These are phyloP conservation scores for Sepioteuthis lessoniana DNA, from an alignment of 2,888 invertebrate genomes.

Conservation along the genomic window DNA sequence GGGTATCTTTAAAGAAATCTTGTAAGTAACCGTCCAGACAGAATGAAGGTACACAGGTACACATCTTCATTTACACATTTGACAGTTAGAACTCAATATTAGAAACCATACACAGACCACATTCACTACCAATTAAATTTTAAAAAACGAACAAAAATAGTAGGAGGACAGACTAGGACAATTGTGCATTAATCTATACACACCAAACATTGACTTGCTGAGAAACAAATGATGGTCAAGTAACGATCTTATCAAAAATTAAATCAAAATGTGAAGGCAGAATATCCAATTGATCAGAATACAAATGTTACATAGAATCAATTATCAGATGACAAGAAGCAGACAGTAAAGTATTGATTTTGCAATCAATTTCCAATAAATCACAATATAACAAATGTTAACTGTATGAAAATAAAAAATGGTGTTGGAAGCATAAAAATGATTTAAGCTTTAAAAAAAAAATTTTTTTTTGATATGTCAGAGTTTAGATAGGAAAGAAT, in stretches of 20 bases:
- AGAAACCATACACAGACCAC: neutral
- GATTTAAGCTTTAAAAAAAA: neutral
- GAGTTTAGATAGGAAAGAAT: too few species aligned
- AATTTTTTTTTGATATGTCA: too few species aligned
- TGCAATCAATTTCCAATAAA: neutral
- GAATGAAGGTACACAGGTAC: neutral
- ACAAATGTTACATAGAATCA: neutral
- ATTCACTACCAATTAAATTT: neutral
- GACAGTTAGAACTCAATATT: neutral
- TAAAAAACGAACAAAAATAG: neutral
- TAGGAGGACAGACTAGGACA: neutral
- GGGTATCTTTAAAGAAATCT: neutral
- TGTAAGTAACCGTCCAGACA: neutral
- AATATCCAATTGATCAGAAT: neutral
- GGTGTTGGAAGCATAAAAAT: neutral
- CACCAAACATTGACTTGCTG: neutral
- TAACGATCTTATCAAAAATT: neutral
- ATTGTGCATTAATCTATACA: neutral
- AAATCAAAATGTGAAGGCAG: neutral
- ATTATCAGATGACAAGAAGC: neutral
- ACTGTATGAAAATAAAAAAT: neutral
- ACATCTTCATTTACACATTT: neutral
- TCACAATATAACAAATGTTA: neutral
- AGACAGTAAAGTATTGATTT: neutral
- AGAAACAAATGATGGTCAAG: neutral